These are phyloP conservation scores for Colletes latitarsis DNA, from an alignment of 1,140 invertebrate species.

Conservation along the genomic window DNA sequence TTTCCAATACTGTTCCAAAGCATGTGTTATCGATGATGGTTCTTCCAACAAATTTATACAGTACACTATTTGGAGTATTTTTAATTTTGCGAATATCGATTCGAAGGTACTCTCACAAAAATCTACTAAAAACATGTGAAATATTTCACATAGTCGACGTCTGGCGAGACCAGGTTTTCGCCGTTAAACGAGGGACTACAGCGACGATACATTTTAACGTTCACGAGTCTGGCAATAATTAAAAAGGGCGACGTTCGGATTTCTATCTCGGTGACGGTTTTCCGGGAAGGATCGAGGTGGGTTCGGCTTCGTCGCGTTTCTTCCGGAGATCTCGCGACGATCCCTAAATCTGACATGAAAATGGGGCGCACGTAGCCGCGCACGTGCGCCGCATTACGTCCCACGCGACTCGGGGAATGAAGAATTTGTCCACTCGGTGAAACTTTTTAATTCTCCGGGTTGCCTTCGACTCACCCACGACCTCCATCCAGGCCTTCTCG, in stretches of 20 bases:
- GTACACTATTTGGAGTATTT: too few relatives aligned
- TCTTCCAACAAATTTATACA: too few relatives aligned
- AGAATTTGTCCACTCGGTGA: conserved; percentile 33
- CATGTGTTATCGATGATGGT: too few relatives aligned
- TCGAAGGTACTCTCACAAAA: too few relatives aligned
- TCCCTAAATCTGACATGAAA: conserved; percentile 28
- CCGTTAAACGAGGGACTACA: too few relatives aligned
- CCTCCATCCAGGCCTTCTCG: conserved; percentile 83
- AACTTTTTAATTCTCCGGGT: conserved; percentile 38
- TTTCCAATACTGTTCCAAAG: too few relatives aligned
- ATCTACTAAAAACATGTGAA: too few relatives aligned
- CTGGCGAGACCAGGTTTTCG: too few relatives aligned
- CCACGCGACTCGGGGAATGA: conserved; percentile 1
- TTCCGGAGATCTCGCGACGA: neutral
- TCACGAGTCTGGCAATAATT: neutral
- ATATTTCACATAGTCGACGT: too few relatives aligned
- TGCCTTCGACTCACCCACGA: conserved; percentile 84
- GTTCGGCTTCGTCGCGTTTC: neutral
- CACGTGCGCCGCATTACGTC: conserved; percentile 31
- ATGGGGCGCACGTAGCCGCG: conserved; percentile 32
- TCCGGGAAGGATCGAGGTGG: neutral
- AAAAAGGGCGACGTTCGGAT: neutral
- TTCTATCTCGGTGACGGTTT: neutral
- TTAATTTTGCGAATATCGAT: too few relatives aligned
- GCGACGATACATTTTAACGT: too few relatives aligned